phyloP scores from a whole-genome alignment of 2,113 vertebrate genomes.

The Forbesichthys agassizii region DNA sequence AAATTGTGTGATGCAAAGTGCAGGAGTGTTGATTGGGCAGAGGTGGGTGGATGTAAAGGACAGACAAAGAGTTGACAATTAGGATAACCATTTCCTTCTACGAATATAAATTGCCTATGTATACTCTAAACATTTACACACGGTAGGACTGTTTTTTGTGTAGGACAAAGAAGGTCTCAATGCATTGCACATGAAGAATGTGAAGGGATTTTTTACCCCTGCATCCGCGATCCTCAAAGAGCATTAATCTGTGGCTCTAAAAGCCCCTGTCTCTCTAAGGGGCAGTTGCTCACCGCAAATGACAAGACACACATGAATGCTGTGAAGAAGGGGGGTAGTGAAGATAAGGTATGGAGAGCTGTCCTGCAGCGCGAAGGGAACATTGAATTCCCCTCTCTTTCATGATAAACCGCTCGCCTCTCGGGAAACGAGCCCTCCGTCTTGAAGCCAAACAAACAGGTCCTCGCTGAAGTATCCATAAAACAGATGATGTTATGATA shows the following conservation, averaged over 20 bases:
- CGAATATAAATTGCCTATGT: conserved; percentile 23
- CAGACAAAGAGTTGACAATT: conserved; percentile 23
- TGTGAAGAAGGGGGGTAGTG: background rate
- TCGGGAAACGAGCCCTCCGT: conserved; percentile 52
- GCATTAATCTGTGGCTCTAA: conserved; percentile 50
- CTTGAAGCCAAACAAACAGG: conserved; percentile 54
- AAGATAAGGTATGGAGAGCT: conserved; percentile 46
- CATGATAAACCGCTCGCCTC: conserved; percentile 59
- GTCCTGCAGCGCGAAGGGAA: conserved; percentile 26
- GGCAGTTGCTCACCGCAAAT: conserved; percentile 47
- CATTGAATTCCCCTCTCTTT: conserved; percentile 60
- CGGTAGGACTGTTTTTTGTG: conserved; percentile 39
- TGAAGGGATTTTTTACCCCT: conserved; percentile 1
- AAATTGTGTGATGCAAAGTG: conserved; percentile 40
- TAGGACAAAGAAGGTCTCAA: conserved; percentile 24
- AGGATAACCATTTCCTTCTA: conserved; percentile 25
- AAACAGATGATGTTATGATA: conserved; percentile 20
- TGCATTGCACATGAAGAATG: conserved; percentile 39
- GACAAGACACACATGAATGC: conserved; percentile 54
- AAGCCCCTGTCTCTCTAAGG: conserved; percentile 40
- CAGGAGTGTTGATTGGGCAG: conserved; percentile 51
- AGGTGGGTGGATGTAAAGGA: conserved; percentile 18
- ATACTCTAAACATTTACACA: conserved; percentile 4
- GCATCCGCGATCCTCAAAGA: conserved; percentile 25
- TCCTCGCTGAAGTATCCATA: conserved; percentile 11